These are phyloP conservation scores for Lysiphlebus fabarum DNA, from an alignment of 1,140 invertebrate species.

Conservation along the genomic window DNA sequence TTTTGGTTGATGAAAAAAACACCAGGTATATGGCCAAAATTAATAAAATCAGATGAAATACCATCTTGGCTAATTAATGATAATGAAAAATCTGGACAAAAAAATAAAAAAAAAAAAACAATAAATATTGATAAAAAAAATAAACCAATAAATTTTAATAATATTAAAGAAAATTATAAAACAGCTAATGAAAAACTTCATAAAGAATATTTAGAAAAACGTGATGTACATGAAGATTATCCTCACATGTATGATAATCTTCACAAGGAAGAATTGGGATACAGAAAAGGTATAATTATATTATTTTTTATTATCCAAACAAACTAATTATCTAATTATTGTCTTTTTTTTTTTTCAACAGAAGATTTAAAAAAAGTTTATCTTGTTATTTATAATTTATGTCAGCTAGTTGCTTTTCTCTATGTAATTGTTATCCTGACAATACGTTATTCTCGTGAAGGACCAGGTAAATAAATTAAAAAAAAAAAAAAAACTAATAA, in stretches of 20 bases:
- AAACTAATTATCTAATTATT: constrained; percentile 17
- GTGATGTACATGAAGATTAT: constrained; percentile 71
- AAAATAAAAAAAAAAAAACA: constrained; percentile 4
- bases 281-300: constrained; percentile 69
- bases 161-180: constrained; percentile 51
- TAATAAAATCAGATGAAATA: background rate
- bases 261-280: constrained; percentile 77
- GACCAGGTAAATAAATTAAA: constrained; percentile 62
- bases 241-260: constrained; percentile 72
- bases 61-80: constrained; percentile 9
- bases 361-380: constrained; percentile 83
- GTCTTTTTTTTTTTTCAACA: constrained; percentile 51
- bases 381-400: constrained; percentile 85
- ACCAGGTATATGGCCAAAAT: constrained; percentile 7
- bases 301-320: constrained; percentile 9
- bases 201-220: constrained; percentile 60
- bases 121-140: background rate
- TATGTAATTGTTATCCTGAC: constrained; percentile 75
- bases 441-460: constrained; percentile 72
- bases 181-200: constrained; percentile 59
- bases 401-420: constrained; percentile 83
- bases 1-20: constrained; percentile 14
- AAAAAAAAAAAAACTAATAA: no score
- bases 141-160: constrained; percentile 37
- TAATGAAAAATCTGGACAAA: background rate